Base-by-base conservation (phyloP, 2,888 invertebrate genomes). In the Diplolepis rosae region DNA sequence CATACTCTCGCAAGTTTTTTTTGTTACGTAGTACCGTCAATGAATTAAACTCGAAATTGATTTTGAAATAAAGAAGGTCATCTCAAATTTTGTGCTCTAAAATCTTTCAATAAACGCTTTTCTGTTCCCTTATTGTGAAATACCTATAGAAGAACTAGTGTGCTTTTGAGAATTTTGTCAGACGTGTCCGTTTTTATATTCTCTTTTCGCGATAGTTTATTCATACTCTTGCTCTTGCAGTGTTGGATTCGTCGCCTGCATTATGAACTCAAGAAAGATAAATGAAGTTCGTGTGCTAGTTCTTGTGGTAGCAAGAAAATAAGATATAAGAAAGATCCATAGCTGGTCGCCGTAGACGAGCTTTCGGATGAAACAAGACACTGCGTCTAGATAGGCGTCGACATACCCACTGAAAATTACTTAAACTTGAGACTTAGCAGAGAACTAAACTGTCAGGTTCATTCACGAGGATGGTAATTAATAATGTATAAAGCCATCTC, bases 231-330 rank as follows among this genome's bases (percentile, higher is more conserved):
- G 70, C 77, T 75, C 71, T 68, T 73, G 71, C 71, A 74, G 74
- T 75, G 76, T 77, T 80, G 74, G 80, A 78, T 82, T 83, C 81
- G 84, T 83, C 79, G 78, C 69, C 76, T 78, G 82, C 80, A 84
- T 82, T 79, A 71, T 72, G 81, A 84, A 82, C 79, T 76, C 76
- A 72, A 75, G 79, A 66, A 82, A 83, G 83, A 84, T 84, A 83
- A 82, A 84, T 82, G 84, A 84, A 80, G 72, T 76, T 70, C 72
- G 71, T 71, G 52, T 66, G 69, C 72, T 65, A 56, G 72, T 65
- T 72, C 66, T 70, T 42, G 70, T 32, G 22, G 32, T 65, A 70
- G 73, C 69, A 68, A 66, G 66, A 71, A 54, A 65, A 52, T 66
- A 54, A 45, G 42, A 69, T 69, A 74, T 66, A 68, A 68, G 70